These are phyloP conservation scores for Sprattus sprattus DNA, from an alignment of 2,113 vertebrate species.

Conservation along the genomic window DNA sequence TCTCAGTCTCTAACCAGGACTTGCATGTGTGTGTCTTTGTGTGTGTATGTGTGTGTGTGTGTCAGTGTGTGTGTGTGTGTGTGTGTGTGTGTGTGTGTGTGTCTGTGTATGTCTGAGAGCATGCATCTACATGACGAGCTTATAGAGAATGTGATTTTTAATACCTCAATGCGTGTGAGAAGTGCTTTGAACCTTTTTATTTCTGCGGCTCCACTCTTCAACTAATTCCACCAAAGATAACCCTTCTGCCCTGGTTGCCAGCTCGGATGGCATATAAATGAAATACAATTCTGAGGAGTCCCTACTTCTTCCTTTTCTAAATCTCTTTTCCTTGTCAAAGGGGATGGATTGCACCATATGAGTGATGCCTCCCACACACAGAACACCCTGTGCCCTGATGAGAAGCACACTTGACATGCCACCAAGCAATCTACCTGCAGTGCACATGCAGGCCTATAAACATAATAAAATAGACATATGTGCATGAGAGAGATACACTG, in stretches of 20 bases:
- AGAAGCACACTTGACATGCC: background rate
- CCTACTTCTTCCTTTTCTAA: background rate
- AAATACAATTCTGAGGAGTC: background rate
- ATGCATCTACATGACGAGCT: background rate
- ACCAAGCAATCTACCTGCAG: slow-evolving; percentile 3
- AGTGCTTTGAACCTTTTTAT: slow-evolving; percentile 7
- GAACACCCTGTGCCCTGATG: background rate
- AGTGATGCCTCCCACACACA: background rate
- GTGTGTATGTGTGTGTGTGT: background rate
- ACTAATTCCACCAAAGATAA: background rate
- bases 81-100: background rate
- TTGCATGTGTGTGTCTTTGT: background rate
- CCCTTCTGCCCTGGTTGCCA: background rate
- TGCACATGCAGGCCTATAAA: background rate
- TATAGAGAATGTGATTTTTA: background rate
- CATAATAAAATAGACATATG: slow-evolving; percentile 14
- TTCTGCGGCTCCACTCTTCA: background rate
- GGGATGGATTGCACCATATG: background rate
- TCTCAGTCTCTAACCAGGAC: slow-evolving; percentile 5
- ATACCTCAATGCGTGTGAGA: background rate
- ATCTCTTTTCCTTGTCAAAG: background rate
- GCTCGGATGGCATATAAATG: slow-evolving; percentile 6
- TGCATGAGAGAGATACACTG: background rate
- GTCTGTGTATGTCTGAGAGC: background rate
- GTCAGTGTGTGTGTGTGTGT: background rate